Conservation (phyloP, 2,888 invertebrate species). For the Hydraecia micacea region DNA sequence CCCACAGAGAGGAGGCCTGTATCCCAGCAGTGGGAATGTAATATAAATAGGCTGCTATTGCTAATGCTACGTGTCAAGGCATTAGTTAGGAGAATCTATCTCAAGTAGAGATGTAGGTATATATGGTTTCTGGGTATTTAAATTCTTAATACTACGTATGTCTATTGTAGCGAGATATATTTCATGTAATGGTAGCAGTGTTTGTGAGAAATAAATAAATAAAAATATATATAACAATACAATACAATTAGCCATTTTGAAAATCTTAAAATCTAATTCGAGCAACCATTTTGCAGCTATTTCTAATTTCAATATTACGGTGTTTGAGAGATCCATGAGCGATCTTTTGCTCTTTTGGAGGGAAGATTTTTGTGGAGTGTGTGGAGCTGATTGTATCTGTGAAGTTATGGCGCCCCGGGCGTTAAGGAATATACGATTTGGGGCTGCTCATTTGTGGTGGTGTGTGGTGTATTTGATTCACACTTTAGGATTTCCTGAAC, state of each 20-base stretch:
- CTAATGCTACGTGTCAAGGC: neutral
- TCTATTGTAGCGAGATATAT: too few relatives aligned
- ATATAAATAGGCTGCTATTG: neutral
- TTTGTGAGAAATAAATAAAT: too few relatives aligned
- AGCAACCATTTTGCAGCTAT: neutral
- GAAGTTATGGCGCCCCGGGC: conserved; percentile 1
- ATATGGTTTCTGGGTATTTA: neutral
- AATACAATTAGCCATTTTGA: too few relatives aligned
- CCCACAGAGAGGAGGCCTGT: neutral
- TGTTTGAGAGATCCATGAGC: conserved; percentile 5
- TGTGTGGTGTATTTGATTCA: neutral
- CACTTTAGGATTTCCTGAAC: neutral
- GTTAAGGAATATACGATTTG: conserved; percentile 10
- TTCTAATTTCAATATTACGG: conserved; percentile 35
- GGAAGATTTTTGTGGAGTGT: conserved; percentile 2
- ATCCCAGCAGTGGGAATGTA: neutral
- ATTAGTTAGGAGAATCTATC: neutral
- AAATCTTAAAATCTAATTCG: neutral
- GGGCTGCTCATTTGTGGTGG: too few relatives aligned
- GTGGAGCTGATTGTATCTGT: conserved; percentile 2
- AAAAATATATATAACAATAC: too few relatives aligned
- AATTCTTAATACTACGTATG: neutral
- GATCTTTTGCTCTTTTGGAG: conserved; percentile 14
- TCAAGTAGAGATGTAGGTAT: neutral
- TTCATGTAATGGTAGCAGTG: too few relatives aligned